Evolutionary conservation across 2,888 invertebrate species (phyloP), one percentile per base, ranked within the genome.

Genomic region (Machimus rusticus): DNA sequence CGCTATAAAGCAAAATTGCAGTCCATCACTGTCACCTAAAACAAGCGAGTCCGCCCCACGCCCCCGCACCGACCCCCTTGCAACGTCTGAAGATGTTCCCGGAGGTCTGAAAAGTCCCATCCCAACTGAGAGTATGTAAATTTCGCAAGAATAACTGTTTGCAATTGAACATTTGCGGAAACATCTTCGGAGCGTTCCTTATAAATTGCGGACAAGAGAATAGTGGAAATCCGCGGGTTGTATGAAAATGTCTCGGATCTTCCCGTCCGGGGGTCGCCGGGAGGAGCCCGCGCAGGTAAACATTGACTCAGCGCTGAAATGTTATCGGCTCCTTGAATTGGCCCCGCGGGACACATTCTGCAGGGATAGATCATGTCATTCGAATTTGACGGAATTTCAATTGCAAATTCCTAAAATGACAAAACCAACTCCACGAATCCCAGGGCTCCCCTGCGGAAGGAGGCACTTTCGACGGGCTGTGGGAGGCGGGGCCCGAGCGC

Each of bases 131-230:
- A 5, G 43, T 46, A 79, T 79, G 79, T 51, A 79, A 79, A 79
- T 79, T 79, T 34, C 0, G 23, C 28, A 23, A 51, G 51, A 79
- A 51, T 79, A 79, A 79, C 51, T 76, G 46, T 39, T 28, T 23
- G 79, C 51, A 28, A 79, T 79, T 79, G 46, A 79, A 79, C 51
- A 46, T 79, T 79, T 79, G 78, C 43, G 78, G 43, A 14, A 43
- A 39, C 78, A 78, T 78, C 19, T 37, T 12, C 37, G 14, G 23
- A 78, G 78, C n/a, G 43, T 43, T 37, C 43, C 79, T 79, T 79
- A 79, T 51, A 79, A 79, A 79, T 79, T 51, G 23, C 51, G 51
- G 51, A 43, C 78, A 43, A 43, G 23, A 78, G 78, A 66, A 66
- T 66, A 66, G 66, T 66, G 66, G 12, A 66, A 66, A 66, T 66